Base-by-base conservation (phyloP, 2,797 vertebrate species). In the Melanogrammus aeglefinus region DNA sequence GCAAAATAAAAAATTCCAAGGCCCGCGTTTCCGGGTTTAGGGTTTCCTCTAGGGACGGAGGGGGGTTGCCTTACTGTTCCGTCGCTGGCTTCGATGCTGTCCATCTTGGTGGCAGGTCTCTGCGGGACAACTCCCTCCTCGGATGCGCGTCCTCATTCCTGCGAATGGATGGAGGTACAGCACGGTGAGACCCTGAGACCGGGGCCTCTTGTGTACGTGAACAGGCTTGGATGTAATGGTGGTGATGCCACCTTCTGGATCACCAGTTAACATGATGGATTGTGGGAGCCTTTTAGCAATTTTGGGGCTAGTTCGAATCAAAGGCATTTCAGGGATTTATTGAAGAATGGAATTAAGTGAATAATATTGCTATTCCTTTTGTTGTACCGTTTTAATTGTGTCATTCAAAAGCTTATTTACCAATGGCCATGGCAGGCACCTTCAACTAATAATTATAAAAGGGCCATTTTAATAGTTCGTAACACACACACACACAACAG, bases 131-230 rank as follows among this genome's bases (percentile, higher is more conserved):
- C 94, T 91, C 88, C 82, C 85, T 97, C 97, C n/a, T n/a, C n/a
- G n/a, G 80, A 95, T 94, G 91, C 96, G 93, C n/a, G 82, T 99
- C 98, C 92, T 97, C 97, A 90, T 96, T 99, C 96, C 98, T 97
- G 91, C 29, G 14, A n/a, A 16, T 3, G 16, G 14, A 35, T 1
- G 70, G 31, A 35, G n/a, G 16, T 4, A 33, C 21, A 27, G 6
- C 2, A 10, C 6, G n/a, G 57, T 27, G 57, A 24, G 57, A 66
- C 2, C 51, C n/a, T n/a, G n/a, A 66, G n/a, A 2, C 7, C 6
- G 1, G 57, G n/a, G 3, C 2, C 57, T 66, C 21, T n/a, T 9
- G 4, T 29, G 70, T 16, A 6, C 29, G n/a, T 72, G 70, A 14
- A 6, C 29, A 70, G 66, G 29, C 14, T 27, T 70, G 66, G 9